Base-by-base conservation (phyloP, 1,140 invertebrate species). In the Bombus superbus region DNA sequence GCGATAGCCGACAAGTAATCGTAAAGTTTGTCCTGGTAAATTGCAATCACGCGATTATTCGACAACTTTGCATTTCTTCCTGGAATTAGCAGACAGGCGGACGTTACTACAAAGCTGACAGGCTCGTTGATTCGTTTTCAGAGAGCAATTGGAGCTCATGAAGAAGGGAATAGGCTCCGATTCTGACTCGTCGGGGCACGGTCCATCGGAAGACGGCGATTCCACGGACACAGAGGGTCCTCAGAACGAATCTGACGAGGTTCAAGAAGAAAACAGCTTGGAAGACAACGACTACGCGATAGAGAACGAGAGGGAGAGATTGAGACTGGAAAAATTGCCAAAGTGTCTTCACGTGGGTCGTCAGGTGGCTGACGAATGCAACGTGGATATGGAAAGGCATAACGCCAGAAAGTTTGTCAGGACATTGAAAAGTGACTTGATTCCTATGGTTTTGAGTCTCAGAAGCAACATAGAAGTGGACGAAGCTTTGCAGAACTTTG, bases 401-500 rank as follows among this genome's bases (percentile, higher is more conserved):
- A 98, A 98, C 93, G 97, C 98, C 5, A 95, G 96, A 53, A 96
- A 97, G 92, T 98, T 98, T 94, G 96, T 98, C 0, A 96, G 97
- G 88, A 97, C 96, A 9, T 92, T 99, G 8, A 96, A 96, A 81
- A 95, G 96, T 57, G 96, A 97, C 71, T 94, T 98, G 22, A 92
- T 98, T n/a, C 97, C 98, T 0, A 96, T 97, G 85, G 94, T 98
- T 5, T 92, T 97, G 22, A 95, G 96, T 62, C 95, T 98, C 3
- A 95, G 97, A 69, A 98, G 97, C 90, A 97, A 97, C 66, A 97
- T 98, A 86, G 97, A 98, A 95, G 97, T 98, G 10, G 98, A 99
- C 92, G 97, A 98, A 93, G 97, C 97, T 3, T 95, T 99, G 89
- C 98, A 99, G 94, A 97, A 98, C 91, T 99, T 99, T 93, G 97